Base-by-base conservation (phyloP, 23 tunicate species). In the Corella eumyota region DNA sequence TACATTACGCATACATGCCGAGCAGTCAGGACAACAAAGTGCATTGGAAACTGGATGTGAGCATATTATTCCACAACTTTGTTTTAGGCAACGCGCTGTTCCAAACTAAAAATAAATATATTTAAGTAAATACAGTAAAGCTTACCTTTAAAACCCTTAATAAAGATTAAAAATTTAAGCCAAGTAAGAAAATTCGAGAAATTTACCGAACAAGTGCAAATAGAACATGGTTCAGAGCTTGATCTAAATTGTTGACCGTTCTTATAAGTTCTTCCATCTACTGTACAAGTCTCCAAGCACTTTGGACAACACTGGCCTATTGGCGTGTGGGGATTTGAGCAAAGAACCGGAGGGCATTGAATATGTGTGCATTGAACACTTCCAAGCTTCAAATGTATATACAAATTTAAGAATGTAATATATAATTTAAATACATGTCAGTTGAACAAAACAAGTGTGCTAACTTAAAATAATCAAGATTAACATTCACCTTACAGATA, bases 11-110 rank as follows among this genome's bases (percentile, higher is more conserved):
- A 56, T 26, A 46, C 94, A 84, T 5, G 60, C 83, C 36, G 72
- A 37, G 54, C 94, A 84, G 58, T 84, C 94, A 11, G 83, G 83
- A 48, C 94, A 84, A 30, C 94, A 84, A 1, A 32, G 64, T 35
- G 49, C 25, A 28, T 47, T 60, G 1, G 46, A 30, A 9, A 62
- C 36, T 19, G 94, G 94, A 75, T 75, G 74, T 34, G 66, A 56
- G 60, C 94, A 84, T 29, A 62, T 36, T 40, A 30, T 30, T 9
- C 45, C 68, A 56, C 94, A 84, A 32, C 76, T 30, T 36, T 60
- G 60, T 46, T 44, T 32, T 1, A 75, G 33, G 64, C 94, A 84
- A 26, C 60, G 63, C 7, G 70, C 66, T 29, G 56, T 37, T n/a
- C 94, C 94, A 25, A 69, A 72, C 90, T 81, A 58, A 0, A 60